Evolutionary conservation across 1,140 invertebrate genomes (phyloP).

Genomic region (Leptopilina boulardi): DNA sequence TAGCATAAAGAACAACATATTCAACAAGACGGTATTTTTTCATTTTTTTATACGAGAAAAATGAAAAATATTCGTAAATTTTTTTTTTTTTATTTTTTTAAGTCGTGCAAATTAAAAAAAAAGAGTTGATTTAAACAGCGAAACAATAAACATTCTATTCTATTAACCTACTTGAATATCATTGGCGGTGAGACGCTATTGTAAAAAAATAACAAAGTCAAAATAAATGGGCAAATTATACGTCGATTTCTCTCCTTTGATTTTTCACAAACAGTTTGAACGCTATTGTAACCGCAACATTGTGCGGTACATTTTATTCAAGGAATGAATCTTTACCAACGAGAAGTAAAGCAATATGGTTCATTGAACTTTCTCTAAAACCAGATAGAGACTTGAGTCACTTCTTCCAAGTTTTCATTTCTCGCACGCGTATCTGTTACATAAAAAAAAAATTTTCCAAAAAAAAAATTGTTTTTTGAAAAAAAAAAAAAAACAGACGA

Average conservation of each 20-base stretch:
- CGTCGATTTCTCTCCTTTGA: slow-evolving; percentile 19
- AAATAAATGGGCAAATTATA: neutral
- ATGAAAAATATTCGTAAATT: neutral
- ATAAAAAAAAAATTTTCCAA: slow-evolving; percentile 47
- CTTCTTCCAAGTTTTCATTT: slow-evolving; percentile 57
- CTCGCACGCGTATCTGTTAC: slow-evolving; percentile 55
- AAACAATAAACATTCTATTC: neutral
- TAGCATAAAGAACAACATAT: slow-evolving; percentile 58
- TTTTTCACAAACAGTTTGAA: neutral
- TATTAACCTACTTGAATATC: neutral
- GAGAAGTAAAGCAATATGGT: slow-evolving; percentile 53
- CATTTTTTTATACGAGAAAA: slow-evolving; percentile 29
- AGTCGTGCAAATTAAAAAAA: too few species aligned
- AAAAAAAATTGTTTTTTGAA: slow-evolving; percentile 35
- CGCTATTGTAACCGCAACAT: slow-evolving; percentile 25
- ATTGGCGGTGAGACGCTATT: neutral
- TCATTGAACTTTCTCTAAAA: slow-evolving; percentile 64
- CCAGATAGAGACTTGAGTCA: slow-evolving; percentile 59
- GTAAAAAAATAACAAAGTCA: neutral
- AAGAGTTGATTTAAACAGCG: neutral
- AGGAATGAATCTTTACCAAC: slow-evolving; percentile 62
- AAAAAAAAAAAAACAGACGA: neutral
- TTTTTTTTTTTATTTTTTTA: neutral
- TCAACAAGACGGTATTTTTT: slow-evolving; percentile 46
- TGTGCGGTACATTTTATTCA: slow-evolving; percentile 52